These are phyloP conservation scores for Octonoba sinensis DNA, from an alignment of 2,888 invertebrate genomes.

Conservation along the genomic window DNA sequence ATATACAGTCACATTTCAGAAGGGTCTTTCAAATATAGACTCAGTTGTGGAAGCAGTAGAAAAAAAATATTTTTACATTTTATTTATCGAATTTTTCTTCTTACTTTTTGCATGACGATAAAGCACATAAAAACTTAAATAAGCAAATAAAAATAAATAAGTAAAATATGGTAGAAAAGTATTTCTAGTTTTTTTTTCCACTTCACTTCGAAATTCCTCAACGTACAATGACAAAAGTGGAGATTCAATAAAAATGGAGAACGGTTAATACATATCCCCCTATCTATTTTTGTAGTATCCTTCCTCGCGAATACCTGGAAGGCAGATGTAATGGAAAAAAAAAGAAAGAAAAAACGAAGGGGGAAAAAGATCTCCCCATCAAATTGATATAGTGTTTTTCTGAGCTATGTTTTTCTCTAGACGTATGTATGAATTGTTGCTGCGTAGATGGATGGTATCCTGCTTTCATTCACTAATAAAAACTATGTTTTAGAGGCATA, in stretches of 20 bases:
- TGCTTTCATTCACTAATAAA: no score
- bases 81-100: slow-evolving; percentile 31
- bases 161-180: slow-evolving; percentile 36
- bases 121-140: slow-evolving; percentile 40
- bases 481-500: no score
- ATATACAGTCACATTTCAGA: neutral
- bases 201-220: slow-evolving; percentile 13
- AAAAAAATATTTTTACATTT: slow-evolving; percentile 29
- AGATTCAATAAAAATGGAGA: slow-evolving; percentile 57
- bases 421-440: no score
- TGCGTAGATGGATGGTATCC: no score
- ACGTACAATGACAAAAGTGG: slow-evolving; percentile 44
- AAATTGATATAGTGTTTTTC: slow-evolving; percentile 19
- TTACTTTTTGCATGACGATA: slow-evolving; percentile 31
- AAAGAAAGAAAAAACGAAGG: slow-evolving; percentile 13
- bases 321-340: slow-evolving; percentile 17
- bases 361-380: slow-evolving; percentile 18
- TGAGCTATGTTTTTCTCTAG: no score
- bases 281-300: slow-evolving; percentile 46
- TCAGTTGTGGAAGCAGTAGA: neutral
- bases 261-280: slow-evolving; percentile 53
- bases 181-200: slow-evolving; percentile 14
- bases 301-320: neutral
- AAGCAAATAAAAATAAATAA: slow-evolving; percentile 35
- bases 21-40: slow-evolving; percentile 5